Base-by-base conservation (phyloP, 2,113 vertebrate genomes). In the Mormyrus lacerda region DNA sequence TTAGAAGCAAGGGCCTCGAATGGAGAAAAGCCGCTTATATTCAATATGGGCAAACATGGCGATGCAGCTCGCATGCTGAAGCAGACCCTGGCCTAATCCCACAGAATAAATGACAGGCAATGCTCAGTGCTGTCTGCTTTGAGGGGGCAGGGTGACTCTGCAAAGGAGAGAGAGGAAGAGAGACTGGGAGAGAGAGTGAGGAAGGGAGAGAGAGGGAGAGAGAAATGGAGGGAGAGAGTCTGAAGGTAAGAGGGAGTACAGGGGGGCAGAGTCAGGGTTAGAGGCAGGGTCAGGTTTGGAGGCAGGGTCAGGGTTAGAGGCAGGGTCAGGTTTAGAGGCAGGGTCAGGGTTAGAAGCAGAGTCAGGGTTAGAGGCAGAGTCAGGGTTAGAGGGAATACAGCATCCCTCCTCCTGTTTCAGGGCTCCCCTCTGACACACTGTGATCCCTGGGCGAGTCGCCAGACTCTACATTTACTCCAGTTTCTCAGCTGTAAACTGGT, bases 11-110 rank as follows among this genome's bases (percentile, higher is more conserved):
- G 90, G 93, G 94, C 91, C 91, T 92, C 93, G 94, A 95, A 96
- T 84, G 94, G 95, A 94, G 94, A 92, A 96, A 96, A 96, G 95
- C 95, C 91, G 95, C 95, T 96, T 95, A 96, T 93, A 93, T 93
- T 94, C 95, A 95, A 95, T 95, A 93, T 94, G 94, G 94, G 93
- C 94, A 95, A 92, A 92, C 93, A 93, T 93, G 93, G 93, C 92
- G 92, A 91, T 92, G 90, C 47, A 91, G 94, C 89, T 92, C 88
- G 47, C 90, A 89, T 79, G 31, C 89, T n/a, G 90, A 73, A 89
- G 89, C 91, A 91, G 92, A 91, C 91, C 87, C 76, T 55, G n/a
- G 44, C 92, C 92, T 95, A 95, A 95, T 95, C 95, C 94, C 50
- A 91, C 89, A 79, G 89, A 92, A 90, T 91, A 91, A 92, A 94